Base-by-base conservation (phyloP, 2,113 vertebrate species). In the Eurypyga helias region DNA sequence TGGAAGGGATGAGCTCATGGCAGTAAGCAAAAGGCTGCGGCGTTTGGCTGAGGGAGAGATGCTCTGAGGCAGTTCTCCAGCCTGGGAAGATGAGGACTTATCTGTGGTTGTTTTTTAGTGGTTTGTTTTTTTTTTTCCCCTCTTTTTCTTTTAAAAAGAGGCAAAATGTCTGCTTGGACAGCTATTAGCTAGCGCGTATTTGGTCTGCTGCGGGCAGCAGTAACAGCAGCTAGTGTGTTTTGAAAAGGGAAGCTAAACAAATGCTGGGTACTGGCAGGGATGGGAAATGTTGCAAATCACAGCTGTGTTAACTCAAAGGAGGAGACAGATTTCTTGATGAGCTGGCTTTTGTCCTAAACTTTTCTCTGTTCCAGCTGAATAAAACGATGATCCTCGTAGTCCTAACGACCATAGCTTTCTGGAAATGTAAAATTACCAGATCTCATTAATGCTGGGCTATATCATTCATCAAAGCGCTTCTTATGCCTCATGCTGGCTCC, bases 361-460 rank as follows among this genome's bases (percentile, higher is more conserved):
- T 87, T 25, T 58, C 80, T 71, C 75, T 87, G 46, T 93, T 97
- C 92, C 89, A 8, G 10, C 3, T 8, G 52, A 75, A 95, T 66
- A 38, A 85, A 88, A 66, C 3, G 25, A 13, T 13, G 79, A 87
- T 83, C 79, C 64, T 82, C 52, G 0, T 36, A 31, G 24, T 90
- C 83, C 61, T 70, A 89, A 52, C 31, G 16, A 51, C 83, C 87
- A 24, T 4, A 48, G 82, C 94, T 92, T 93, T 93, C 89, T 88
- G 83, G 93, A 89, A 78, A 91, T 83, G 87, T 98, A 94, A 98
- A 95, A 96, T 89, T 85, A 96, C 93, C 94, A 90, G 67, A 94
- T 98, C 97, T 98, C 97, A 98, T 98, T 98, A 97, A 96, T 97
- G 95, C 92, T 79, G 65, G 95, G 90, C 97, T 91, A 76, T 96